Evolutionary conservation across 2,888 invertebrate species (phyloP).

Genomic region (Drosophila cracens): DNA sequence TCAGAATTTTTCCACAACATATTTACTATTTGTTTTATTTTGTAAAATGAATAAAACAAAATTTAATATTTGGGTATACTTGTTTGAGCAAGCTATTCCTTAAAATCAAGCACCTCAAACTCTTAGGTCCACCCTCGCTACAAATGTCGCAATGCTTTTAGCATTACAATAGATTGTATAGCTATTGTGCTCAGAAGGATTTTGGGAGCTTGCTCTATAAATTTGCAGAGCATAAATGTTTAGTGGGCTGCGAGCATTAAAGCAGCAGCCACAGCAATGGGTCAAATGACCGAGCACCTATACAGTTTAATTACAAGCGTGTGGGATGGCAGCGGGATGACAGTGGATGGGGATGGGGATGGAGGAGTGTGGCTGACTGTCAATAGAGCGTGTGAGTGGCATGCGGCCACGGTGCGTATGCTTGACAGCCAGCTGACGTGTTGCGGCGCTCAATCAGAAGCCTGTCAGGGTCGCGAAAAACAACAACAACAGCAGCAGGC

Average conservation of each 20-base stretch:
- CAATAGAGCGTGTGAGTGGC: slow-evolving; percentile 42
- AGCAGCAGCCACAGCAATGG: slow-evolving; percentile 18
- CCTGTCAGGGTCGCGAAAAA: slow-evolving; percentile 55
- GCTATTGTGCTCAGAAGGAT: slow-evolving; percentile 47
- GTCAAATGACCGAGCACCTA: slow-evolving; percentile 12
- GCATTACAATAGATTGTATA: slow-evolving; percentile 61
- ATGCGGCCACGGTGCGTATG: slow-evolving; percentile 61
- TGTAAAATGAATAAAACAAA: neutral
- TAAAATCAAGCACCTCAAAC: slow-evolving; percentile 7
- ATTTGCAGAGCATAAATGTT: slow-evolving; percentile 51
- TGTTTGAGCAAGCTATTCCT: neutral
- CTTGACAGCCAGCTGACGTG: slow-evolving; percentile 69
- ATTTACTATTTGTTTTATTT: neutral
- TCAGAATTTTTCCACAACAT: no score
- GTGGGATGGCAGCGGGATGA: neutral
- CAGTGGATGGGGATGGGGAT: neutral
- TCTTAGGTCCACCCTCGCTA: slow-evolving; percentile 2
- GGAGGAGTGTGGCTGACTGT: slow-evolving; percentile 8
- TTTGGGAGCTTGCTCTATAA: slow-evolving; percentile 48
- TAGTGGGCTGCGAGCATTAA: slow-evolving; percentile 17
- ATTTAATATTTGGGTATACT: no score
- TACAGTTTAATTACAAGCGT: slow-evolving; percentile 66
- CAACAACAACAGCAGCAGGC: neutral
- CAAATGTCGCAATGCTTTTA: slow-evolving; percentile 48
- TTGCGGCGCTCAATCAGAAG: slow-evolving; percentile 74